A percentile compares a stretch with the other conserved stretches of the same genome.
These are phyloP conservation scores for Athene noctua DNA, from an alignment of 2,113 vertebrate genomes.

Conservation along the genomic window DNA sequence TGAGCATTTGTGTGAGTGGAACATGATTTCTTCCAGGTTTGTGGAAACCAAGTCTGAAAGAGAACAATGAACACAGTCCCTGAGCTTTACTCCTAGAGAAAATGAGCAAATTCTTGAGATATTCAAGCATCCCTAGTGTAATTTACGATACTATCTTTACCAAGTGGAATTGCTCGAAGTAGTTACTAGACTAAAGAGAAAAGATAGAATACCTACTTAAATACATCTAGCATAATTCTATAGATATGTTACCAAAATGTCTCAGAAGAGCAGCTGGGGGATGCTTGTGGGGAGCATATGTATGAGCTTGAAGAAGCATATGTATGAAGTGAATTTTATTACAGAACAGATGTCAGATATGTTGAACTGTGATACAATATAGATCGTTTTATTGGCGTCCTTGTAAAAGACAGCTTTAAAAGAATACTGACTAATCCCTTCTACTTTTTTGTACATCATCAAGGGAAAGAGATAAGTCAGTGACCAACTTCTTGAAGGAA, in stretches of 20 bases:
- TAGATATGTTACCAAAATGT: neutral
- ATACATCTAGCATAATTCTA: neutral
- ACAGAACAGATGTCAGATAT: slow-evolving; percentile 65
- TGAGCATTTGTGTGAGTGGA: neutral
- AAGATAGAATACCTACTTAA: neutral
- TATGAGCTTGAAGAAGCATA: slow-evolving; percentile 57
- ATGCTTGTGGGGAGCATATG: slow-evolving; percentile 50
- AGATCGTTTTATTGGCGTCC: slow-evolving; percentile 58
- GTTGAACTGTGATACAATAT: slow-evolving; percentile 61
- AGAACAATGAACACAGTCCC: neutral
- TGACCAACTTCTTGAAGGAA: slow-evolving; percentile 66
- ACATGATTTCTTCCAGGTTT: neutral
- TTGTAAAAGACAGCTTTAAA: slow-evolving; percentile 60
- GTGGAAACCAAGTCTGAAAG: neutral
- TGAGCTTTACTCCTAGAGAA: neutral
- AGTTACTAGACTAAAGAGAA: neutral
- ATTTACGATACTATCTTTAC: neutral
- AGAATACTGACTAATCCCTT: slow-evolving; percentile 51
- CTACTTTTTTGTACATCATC: slow-evolving; percentile 48
- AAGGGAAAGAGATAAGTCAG: slow-evolving; percentile 60
- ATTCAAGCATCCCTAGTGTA: neutral
- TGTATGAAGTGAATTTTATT: slow-evolving; percentile 64
- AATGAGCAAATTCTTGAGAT: neutral
- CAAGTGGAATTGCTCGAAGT: neutral
- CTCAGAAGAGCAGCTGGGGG: slow-evolving; percentile 20